Base-by-base conservation (phyloP, 2,797 vertebrate species). In the Anolis apletophallus region DNA sequence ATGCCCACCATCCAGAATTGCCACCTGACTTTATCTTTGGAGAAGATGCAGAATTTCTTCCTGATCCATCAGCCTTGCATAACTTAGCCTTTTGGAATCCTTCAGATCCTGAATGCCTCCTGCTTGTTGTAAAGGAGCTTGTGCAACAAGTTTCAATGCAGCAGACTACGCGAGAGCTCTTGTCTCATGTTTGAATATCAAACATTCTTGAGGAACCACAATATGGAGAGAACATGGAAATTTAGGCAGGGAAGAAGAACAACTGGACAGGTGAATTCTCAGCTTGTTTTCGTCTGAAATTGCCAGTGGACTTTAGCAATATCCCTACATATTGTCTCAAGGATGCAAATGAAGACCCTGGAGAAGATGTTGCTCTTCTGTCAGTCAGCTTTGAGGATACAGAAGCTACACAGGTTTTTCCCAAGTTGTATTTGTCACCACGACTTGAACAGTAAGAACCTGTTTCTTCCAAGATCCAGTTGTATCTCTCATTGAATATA, bases 21-120 rank as follows among this genome's bases (percentile, higher is more conserved):
- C 99, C 99, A 74, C 99, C 99, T 8, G 98, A 99, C 95, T 99
- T 99, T 95, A 99, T 99, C 93, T 99, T 99, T 93, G 99, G 99
- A 94, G 99, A 99, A 89, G 99, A 99, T 96, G 97, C 97, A 0
- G 99, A 99, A 91, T 99, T 99, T 93, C 96, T 99, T 72, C 99
- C 99, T 50, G 98, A 99, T 90, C 98, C 98, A 19, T 96, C 98
- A 0, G 97, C 98, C 87, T 96, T 99, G 57, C 98, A 97, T 52
- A 99, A 99, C 94, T 94, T 99, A 90, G 97, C 97, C 90, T 97
- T 97, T 89, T 99, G 99, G 98, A 98, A 99, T 88, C 96, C 98
- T 50, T 97, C 95, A 64, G 96, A 99, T 85, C 97, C 98, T 0
- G 99, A 99, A 92, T 98, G 98, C 93, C 97, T 99, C 85, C 95